Conservation (phyloP, 2,113 vertebrate genomes). For the Meriones unguiculatus region DNA sequence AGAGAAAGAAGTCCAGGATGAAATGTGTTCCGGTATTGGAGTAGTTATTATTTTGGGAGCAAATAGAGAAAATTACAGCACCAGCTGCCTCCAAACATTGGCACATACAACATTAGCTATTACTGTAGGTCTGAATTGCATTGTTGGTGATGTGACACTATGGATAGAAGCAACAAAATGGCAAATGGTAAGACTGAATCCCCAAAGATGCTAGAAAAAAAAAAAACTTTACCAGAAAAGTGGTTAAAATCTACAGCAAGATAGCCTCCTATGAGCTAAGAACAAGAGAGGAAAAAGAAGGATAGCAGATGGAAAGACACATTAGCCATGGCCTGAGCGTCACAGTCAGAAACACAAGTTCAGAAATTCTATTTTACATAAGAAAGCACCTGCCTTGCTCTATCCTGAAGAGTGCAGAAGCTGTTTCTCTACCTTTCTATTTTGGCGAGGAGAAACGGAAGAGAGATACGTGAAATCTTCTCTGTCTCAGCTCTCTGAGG, state of each 20-base stretch:
- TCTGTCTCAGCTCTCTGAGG: background rate
- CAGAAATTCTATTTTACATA: background rate
- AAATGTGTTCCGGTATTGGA: background rate
- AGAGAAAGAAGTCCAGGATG: background rate
- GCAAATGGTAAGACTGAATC: background rate
- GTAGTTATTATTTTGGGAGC: background rate
- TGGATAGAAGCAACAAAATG: background rate
- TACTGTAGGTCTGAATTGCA: background rate
- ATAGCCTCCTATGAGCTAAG: background rate
- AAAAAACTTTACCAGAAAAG: background rate
- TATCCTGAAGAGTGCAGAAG: background rate
- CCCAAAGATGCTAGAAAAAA: background rate
- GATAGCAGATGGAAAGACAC: background rate
- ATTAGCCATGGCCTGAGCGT: background rate
- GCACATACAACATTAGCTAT: background rate
- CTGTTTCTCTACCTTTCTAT: background rate
- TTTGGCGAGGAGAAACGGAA: rapidly evolving
- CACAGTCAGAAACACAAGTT: background rate
- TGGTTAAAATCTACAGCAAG: background rate
- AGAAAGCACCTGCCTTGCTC: background rate
- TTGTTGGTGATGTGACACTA: background rate
- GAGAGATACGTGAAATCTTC: background rate
- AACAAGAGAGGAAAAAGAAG: background rate
- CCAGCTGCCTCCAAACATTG: background rate
- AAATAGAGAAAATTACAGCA: background rate